phyloP scores from a whole-genome alignment of 2,797 vertebrate genomes.

The Chrosomus eos region DNA sequence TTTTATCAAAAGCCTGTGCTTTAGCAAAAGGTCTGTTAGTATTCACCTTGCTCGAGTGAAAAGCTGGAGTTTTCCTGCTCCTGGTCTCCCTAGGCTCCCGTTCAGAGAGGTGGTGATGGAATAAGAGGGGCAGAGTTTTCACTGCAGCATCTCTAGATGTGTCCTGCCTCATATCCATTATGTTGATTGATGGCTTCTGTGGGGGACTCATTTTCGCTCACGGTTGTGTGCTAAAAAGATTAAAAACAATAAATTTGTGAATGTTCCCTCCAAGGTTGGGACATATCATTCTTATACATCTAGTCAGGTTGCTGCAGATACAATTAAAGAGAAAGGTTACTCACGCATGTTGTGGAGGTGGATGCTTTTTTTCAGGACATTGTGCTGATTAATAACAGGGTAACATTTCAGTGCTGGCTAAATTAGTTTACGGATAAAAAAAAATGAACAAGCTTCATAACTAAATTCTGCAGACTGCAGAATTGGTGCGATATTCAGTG shows the following conservation, averaged over 20 bases:
- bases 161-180: conserved; percentile 55
- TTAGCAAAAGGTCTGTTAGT: conserved; percentile 42
- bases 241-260: conserved; percentile 62
- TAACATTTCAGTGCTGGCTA: not conserved
- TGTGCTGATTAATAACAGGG: not conserved
- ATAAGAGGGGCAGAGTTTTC: conserved; percentile 49
- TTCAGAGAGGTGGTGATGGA: conserved; percentile 28
- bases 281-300: conserved; percentile 39
- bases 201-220: conserved; percentile 16
- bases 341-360: not conserved
- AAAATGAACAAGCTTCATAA: too few species aligned
- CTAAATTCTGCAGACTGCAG: too few species aligned
- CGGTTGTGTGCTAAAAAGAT: conserved; percentile 55
- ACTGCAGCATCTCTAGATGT: conserved; percentile 46
- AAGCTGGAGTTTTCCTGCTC: conserved; percentile 36
- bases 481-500: not conserved
- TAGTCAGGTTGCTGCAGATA: conserved; percentile 21
- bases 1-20: conserved; percentile 46
- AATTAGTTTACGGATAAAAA: not conserved
- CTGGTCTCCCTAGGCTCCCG: conserved; percentile 28
- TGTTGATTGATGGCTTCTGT: conserved; percentile 54
- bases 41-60: conserved; percentile 35
- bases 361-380: not conserved
- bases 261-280: conserved; percentile 52
- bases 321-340: conserved; percentile 35